Evolutionary conservation across 2,888 invertebrate genomes (phyloP).

Genomic region (Aplocera efformata): DNA sequence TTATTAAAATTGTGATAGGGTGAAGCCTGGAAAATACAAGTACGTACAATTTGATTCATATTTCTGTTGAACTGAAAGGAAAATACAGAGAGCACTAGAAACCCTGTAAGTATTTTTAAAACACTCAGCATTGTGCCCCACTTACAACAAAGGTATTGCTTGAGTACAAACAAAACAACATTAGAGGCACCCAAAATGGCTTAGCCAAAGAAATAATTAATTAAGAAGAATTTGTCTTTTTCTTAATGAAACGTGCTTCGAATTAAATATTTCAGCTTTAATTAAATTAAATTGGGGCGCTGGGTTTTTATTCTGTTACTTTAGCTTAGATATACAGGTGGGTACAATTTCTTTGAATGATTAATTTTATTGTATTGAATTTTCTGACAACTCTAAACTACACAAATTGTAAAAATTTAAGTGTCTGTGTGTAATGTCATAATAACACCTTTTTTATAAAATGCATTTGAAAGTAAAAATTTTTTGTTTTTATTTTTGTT

Average conservation of each 20-base stretch:
- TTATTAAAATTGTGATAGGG: too few species aligned
- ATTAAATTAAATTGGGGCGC: conserved; percentile 36
- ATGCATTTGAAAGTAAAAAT: too few species aligned
- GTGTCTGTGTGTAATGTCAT: too few species aligned
- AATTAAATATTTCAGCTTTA: conserved; percentile 47
- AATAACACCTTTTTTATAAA: too few species aligned
- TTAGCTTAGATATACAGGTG: neutral
- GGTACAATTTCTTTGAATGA: too few species aligned
- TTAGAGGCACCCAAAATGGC: conserved; percentile 42
- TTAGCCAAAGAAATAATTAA: conserved; percentile 46
- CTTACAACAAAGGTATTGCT: conserved; percentile 15
- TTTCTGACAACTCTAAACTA: too few species aligned
- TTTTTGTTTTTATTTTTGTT: too few species aligned
- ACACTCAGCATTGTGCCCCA: conserved; percentile 37
- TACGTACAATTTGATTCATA: too few species aligned
- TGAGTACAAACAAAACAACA: conserved; percentile 45
- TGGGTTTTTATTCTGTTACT: conserved; percentile 16
- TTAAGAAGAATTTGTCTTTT: conserved; percentile 53
- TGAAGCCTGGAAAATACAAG: too few species aligned
- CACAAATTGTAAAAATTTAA: too few species aligned
- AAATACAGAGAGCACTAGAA: neutral
- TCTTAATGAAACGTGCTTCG: conserved; percentile 51
- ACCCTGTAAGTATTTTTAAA: conserved; percentile 34
- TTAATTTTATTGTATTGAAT: too few species aligned
- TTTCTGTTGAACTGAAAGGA: too few species aligned